phyloP scores from a whole-genome alignment of 2,113 vertebrate genomes.

The Spheniscus mendiculus region DNA sequence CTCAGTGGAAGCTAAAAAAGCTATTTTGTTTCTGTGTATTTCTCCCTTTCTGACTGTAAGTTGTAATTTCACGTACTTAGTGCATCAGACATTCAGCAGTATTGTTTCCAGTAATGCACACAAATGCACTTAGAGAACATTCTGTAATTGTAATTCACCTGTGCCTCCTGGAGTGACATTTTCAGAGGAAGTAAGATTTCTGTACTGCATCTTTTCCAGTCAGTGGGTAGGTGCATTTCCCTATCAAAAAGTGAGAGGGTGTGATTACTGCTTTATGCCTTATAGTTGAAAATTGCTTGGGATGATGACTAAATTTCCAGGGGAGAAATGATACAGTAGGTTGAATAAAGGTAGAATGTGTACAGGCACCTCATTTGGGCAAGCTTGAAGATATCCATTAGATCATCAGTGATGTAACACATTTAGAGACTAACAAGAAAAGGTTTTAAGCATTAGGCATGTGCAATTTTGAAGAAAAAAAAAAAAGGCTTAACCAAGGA shows the following conservation, averaged over 20 bases:
- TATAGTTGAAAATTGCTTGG: slow-evolving; percentile 16
- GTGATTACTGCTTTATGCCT: slow-evolving; percentile 22
- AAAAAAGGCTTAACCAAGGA: background rate
- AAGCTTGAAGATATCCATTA: background rate
- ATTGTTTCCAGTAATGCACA: background rate
- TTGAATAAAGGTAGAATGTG: background rate
- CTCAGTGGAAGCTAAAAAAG: background rate
- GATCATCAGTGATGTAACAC: background rate
- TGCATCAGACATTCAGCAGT: background rate
- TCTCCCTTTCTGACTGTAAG: background rate
- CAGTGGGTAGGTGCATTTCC: background rate
- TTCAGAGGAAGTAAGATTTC: slow-evolving; percentile 9
- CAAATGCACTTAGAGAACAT: background rate
- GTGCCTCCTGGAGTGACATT: background rate
- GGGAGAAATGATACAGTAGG: background rate
- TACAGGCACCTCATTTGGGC: background rate
- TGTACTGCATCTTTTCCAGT: background rate
- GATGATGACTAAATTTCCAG: slow-evolving; percentile 26
- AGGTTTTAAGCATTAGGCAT: background rate
- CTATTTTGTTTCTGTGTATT: background rate
- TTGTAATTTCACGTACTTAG: background rate
- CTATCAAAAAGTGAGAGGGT: background rate
- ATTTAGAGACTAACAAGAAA: background rate
- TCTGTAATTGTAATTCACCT: background rate
- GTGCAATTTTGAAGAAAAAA: background rate